phyloP scores from a whole-genome alignment of 1,140 invertebrate species.

The Cyrtorhinus lividipennis region DNA sequence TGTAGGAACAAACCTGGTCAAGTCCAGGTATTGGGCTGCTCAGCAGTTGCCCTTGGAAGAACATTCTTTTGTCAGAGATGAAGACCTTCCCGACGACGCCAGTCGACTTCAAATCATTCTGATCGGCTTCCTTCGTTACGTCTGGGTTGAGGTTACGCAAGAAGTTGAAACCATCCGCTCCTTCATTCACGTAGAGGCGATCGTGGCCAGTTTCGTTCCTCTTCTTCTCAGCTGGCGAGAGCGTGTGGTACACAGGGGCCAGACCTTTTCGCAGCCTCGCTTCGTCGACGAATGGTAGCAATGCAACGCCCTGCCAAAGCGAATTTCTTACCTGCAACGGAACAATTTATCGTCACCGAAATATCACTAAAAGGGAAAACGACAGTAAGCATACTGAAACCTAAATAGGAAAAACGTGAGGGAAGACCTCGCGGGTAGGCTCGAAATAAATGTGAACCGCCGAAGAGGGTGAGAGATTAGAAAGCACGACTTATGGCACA shows the following conservation, averaged over 20 bases:
- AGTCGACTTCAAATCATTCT: conserved; percentile 1
- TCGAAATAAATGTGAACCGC: no score
- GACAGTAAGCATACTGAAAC: no score
- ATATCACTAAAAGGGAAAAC: no score
- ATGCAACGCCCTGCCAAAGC: conserved; percentile 98
- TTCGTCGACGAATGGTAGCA: conserved; percentile 97
- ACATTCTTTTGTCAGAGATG: background rate
- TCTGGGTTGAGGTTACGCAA: background rate
- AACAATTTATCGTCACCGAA: background rate
- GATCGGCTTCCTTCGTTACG: background rate
- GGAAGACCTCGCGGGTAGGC: no score
- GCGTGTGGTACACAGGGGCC: conserved; percentile 55
- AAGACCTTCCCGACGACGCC: background rate
- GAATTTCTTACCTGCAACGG: conserved; percentile 70
- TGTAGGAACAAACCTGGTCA: no score
- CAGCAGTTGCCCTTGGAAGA: background rate
- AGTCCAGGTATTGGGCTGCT: background rate
- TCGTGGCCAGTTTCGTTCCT: conserved; percentile 43
- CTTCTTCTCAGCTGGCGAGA: conserved; percentile 59
- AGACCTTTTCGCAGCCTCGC: conserved; percentile 76
- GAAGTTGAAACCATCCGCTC: conserved; percentile 4
- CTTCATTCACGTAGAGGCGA: conserved; percentile 32
- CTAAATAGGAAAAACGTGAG: no score
- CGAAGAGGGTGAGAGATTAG: no score
- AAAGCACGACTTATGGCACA: no score